These are phyloP conservation scores for Hyles vespertilio DNA, from an alignment of 1,140 invertebrate genomes.

Conservation along the genomic window DNA sequence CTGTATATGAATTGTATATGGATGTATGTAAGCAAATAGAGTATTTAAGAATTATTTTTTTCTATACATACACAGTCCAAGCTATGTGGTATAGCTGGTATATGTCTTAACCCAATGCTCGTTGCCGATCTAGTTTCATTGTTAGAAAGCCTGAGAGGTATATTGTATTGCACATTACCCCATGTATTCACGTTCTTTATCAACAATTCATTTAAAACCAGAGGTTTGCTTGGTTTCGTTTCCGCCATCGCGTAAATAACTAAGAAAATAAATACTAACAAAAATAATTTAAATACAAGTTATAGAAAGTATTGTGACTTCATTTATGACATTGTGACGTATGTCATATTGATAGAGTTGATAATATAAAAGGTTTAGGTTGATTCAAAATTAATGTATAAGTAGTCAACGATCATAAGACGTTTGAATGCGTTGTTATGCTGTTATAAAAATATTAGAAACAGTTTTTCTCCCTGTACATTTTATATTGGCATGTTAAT, in stretches of 20 bases:
- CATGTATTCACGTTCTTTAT: constrained; percentile 66
- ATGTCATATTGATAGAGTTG: too few relatives aligned
- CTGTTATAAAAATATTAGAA: too few relatives aligned
- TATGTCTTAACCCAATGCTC: constrained; percentile 53
- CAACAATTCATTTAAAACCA: constrained; percentile 50
- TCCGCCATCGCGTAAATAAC: constrained; percentile 24
- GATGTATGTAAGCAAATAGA: too few relatives aligned
- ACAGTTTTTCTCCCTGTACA: too few relatives aligned
- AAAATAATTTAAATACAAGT: constrained; percentile 10
- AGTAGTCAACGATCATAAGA: too few relatives aligned
- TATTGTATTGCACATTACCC: constrained; percentile 70
- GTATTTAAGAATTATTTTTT: too few relatives aligned
- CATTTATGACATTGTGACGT: neutral
- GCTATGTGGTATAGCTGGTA: constrained; percentile 55
- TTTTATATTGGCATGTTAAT: too few relatives aligned
- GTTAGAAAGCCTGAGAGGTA: constrained; percentile 55
- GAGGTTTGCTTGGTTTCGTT: constrained; percentile 26
- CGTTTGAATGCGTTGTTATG: too few relatives aligned
- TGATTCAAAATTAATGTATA: too few relatives aligned
- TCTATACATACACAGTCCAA: constrained; percentile 57
- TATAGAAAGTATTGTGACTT: neutral
- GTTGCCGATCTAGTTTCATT: constrained; percentile 61
- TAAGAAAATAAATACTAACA: constrained; percentile 15
- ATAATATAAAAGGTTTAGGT: too few relatives aligned
- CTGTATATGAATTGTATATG: too few relatives aligned